Base-by-base conservation (phyloP, 2,888 invertebrate species). In the Panzeria rudis region DNA sequence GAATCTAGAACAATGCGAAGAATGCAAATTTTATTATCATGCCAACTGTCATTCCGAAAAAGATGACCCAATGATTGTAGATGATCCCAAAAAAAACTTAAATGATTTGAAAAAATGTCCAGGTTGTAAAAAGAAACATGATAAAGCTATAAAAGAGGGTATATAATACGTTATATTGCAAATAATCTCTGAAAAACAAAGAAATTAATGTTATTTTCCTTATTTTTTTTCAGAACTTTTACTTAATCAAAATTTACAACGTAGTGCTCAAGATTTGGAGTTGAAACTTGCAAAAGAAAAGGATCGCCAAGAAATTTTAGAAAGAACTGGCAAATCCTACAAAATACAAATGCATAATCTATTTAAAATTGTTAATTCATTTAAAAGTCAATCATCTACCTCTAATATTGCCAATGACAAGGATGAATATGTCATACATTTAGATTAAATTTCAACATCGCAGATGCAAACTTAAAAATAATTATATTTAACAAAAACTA, bases 331-430 rank as follows among this genome's bases (percentile, higher is more conserved):
- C 29, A 88, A 88, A 86, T 78, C 81, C 61, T 89, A 87, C 59
- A 89, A 89, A 79, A 88, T 88, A 56, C 88, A 87, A 86, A 89
- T 89, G 89, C 83, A 86, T 25, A 88, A 88, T 47, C 59, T 89
- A 0, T 89, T 88, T 72, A 88, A 89, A 59, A 88, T 89, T 68
- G 89, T 89, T 2, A 87, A 89, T 20, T 86, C 87, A 38, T 87
- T 89, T n/a, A 89, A 89, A 86, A 62, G 52, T 41, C 62, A 71
- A 52, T 17, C 50, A 17, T 15, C 71, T 68, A 52, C 66, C 76
- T 66, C 50, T 64, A 62, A 56, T n/a, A 25, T 9, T 64, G 68
- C 23, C 59, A 35, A 32, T 54, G 59, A 44, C 1, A 44, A 9
- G 17, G 38, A 68, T 29, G n/a, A 62, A 50, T 62, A 73, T 59